These are phyloP conservation scores for Probaryconus sp. DNA, from an alignment of 1,140 invertebrate species.

Conservation along the genomic window DNA sequence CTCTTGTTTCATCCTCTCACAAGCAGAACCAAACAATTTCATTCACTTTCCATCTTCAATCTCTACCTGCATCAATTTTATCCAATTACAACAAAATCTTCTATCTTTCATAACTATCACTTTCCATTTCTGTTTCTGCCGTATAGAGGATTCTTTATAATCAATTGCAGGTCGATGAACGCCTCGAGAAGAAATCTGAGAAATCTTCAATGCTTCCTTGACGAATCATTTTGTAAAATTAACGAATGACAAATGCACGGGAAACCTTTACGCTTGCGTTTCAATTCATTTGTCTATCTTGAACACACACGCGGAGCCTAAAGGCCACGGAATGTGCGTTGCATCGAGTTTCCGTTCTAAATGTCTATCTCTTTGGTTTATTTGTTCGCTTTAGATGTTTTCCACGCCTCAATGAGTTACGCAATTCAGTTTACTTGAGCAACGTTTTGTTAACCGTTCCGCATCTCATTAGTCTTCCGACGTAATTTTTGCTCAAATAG, in stretches of 20 bases:
- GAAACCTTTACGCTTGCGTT: conserved; percentile 13
- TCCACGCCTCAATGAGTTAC: conserved; percentile 25
- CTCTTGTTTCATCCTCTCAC: too few relatives aligned
- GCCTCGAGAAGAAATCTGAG: too few relatives aligned
- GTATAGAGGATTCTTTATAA: too few relatives aligned
- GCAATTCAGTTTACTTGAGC: conserved; percentile 15
- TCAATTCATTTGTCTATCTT: conserved; percentile 23
- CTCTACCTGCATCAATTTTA: too few relatives aligned
- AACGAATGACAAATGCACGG: conserved; percentile 33
- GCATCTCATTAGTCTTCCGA: conserved; percentile 12
- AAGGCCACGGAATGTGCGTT: not conserved
- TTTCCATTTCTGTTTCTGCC: too few relatives aligned
- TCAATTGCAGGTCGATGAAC: too few relatives aligned
- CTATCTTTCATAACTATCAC: too few relatives aligned
- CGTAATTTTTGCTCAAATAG: conserved; percentile 2
- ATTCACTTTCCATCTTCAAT: too few relatives aligned
- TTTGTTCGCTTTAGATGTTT: conserved; percentile 5
- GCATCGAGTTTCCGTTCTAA: conserved; percentile 36
- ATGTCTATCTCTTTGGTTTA: not conserved
- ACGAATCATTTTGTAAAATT: too few relatives aligned
- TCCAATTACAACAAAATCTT: too few relatives aligned
- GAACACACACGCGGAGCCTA: not conserved
- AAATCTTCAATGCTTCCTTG: too few relatives aligned
- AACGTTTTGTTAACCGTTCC: conserved; percentile 4
- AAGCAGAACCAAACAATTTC: too few relatives aligned